These are phyloP conservation scores for Desmodus rotundus DNA, from an alignment of 2,113 vertebrate species.

Conservation along the genomic window DNA sequence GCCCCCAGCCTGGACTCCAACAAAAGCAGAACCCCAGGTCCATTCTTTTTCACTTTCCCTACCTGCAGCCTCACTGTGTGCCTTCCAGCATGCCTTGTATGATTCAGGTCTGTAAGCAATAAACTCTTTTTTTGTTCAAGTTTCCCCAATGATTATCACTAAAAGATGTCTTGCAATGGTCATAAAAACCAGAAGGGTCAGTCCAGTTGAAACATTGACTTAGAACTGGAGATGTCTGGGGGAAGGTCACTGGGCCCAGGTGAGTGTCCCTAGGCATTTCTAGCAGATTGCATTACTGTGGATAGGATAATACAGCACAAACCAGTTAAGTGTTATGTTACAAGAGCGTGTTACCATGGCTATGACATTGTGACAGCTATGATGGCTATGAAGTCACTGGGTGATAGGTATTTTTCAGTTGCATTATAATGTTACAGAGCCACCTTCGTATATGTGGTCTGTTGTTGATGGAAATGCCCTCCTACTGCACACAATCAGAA, in stretches of 20 bases:
- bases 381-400: not conserved
- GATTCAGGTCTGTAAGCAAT: not conserved
- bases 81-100: not conserved
- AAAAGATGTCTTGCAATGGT: not conserved
- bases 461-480: not conserved
- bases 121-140: not conserved
- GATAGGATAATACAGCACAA: not conserved
- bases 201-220: no score
- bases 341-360: not conserved
- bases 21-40: not conserved
- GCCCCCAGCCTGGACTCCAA: no score
- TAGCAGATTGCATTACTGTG: no score
- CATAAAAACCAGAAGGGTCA: not conserved
- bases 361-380: not conserved
- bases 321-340: not conserved
- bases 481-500: not conserved
- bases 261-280: not conserved
- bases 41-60: not conserved
- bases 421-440: not conserved
- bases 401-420: not conserved
- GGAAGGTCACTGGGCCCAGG: not conserved
- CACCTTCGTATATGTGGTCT: not conserved
- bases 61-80: not conserved
- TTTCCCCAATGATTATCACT: not conserved
- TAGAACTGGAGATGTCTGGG: not conserved